Percentiles rank a stretch among this genome's conserved stretches.
These are phyloP conservation scores for Hafferia zeledoni DNA, from an alignment of 2,797 vertebrate genomes.

Conservation along the genomic window DNA sequence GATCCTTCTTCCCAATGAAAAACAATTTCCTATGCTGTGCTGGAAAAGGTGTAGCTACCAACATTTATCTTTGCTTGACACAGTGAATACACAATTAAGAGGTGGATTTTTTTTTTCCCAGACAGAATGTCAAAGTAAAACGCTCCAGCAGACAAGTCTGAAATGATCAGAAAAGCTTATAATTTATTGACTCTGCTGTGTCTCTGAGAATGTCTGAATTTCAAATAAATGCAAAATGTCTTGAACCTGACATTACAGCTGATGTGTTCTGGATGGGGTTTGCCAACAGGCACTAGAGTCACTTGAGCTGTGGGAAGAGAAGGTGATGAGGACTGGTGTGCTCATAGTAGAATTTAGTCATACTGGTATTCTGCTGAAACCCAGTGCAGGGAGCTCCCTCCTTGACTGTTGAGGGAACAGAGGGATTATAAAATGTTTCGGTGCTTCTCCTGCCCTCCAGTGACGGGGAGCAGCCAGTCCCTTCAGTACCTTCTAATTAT, in stretches of 20 bases:
- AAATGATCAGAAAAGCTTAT: not conserved
- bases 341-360: not conserved
- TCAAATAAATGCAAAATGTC: not conserved
- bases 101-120: not conserved
- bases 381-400: not conserved
- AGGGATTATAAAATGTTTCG: not conserved
- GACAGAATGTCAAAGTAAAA: not conserved
- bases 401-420: not conserved
- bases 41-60: not conserved
- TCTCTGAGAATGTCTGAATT: not conserved
- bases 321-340: rapidly evolving
- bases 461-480: not conserved
- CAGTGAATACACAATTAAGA: not conserved
- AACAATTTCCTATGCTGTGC: not conserved
- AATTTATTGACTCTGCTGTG: not conserved
- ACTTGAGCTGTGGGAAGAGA: not conserved
- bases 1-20: not conserved
- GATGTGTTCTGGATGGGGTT: not conserved
- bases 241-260: not conserved
- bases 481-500: not conserved
- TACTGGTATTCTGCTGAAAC: not conserved
- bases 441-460: constrained; percentile 30
- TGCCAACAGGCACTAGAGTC: not conserved
- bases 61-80: not conserved
- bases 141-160: not conserved